These are phyloP conservation scores for Agrotis clavis DNA, from an alignment of 2,888 invertebrate species.

Conservation along the genomic window DNA sequence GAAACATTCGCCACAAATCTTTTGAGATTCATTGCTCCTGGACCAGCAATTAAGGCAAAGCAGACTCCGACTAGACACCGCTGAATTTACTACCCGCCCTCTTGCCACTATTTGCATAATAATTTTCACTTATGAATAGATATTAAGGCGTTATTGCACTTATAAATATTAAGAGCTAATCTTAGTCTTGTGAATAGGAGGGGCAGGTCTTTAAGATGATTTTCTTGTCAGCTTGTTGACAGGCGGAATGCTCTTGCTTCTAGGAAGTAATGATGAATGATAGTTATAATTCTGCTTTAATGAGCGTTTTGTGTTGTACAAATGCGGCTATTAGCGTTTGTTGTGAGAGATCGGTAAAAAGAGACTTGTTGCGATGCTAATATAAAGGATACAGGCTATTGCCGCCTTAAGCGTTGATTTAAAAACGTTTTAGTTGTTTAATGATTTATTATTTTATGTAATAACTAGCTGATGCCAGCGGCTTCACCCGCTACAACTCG, in stretches of 20 bases:
- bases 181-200: slow-evolving; percentile 78
- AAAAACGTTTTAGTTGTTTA: slow-evolving; percentile 13
- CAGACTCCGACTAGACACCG: slow-evolving; percentile 71
- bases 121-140: slow-evolving; percentile 91
- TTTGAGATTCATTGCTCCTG: slow-evolving; percentile 65
- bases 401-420: slow-evolving; percentile 20
- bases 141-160: slow-evolving; percentile 88
- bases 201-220: slow-evolving; percentile 77
- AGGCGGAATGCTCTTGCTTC: slow-evolving; percentile 78
- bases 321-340: slow-evolving; percentile 69
- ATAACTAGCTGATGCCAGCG: no score
- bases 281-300: slow-evolving; percentile 79
- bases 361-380: slow-evolving; percentile 35
- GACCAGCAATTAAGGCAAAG: slow-evolving; percentile 80
- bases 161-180: slow-evolving; percentile 89
- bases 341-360: slow-evolving; percentile 36
- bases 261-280: slow-evolving; percentile 82
- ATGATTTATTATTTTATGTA: slow-evolving; percentile 10
- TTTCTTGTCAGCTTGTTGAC: slow-evolving; percentile 84
- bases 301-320: slow-evolving; percentile 79
- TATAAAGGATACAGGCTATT: slow-evolving; percentile 16
- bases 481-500: no score
- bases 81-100: slow-evolving; percentile 83
- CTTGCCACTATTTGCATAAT: slow-evolving; percentile 89
- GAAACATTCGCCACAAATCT: slow-evolving; percentile 57